Evolutionary conservation across 1,140 invertebrate genomes (phyloP), one percentile per base, ranked within the genome.

Genomic region (Drosophila trapezifrons): DNA sequence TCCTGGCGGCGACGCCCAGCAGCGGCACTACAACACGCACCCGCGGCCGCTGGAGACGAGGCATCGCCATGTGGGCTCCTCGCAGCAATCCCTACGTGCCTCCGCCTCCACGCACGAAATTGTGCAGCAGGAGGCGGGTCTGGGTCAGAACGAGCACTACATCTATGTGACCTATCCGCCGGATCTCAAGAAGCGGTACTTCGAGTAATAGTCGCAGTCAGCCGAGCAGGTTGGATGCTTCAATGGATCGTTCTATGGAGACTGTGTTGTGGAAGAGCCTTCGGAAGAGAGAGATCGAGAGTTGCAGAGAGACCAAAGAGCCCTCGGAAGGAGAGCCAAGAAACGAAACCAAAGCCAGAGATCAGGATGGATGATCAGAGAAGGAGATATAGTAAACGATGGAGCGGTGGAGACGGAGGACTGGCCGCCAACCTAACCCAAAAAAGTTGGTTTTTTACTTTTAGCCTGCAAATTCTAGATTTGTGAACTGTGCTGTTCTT

Each of bases 91-190:
- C 25, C 54, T 91, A 60, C 83, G 90, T 37, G 81, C 75, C 69
- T 91, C 90, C 47, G 76, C 86, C 69, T 91, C 90, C 25, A 83
- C 78, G 54, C 86, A 91, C 62, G 90, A 91, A 63, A 91, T 91
- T 25, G 91, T 91, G 57, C 87, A 91, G 64, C 83, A 84, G 59
- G 90, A 91, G 62, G 66, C 85, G 55, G 77, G 55, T n/a, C 54
- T 85, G 35, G 90, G 84, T 17, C 91, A 94, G 91, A 93, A 94
- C 92, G 92, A 96, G 92, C 96, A 96, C 91, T 97, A 97, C 92
- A 97, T 97, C 75, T 97, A 96, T 92, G 96, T 96, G 65, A 96
- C 96, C 49, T 97, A 97, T 93, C 96, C 96, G 54, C 96, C 96
- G 13, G 96, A 97, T 92, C 93, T 97, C 37, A 96, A 97, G 92